A percentile compares a stretch with the other conserved stretches of the same genome.
These are phyloP conservation scores for Troides helena DNA, from an alignment of 2,888 invertebrate genomes.

Conservation along the genomic window DNA sequence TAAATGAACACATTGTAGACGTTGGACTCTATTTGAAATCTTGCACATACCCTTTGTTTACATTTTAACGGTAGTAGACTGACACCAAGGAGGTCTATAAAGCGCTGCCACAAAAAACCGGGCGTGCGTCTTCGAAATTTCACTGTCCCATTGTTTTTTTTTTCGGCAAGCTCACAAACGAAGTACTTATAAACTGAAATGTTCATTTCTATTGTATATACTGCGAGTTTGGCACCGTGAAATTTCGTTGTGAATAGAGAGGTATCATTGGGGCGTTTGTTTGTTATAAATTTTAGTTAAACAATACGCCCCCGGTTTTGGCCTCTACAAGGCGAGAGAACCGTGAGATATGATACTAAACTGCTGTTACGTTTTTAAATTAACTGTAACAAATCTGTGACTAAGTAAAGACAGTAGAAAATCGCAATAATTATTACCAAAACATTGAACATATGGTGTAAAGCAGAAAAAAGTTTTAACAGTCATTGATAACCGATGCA, in stretches of 20 bases:
- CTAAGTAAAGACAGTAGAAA: background rate
- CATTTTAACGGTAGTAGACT: slow-evolving; percentile 70
- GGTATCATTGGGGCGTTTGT: slow-evolving; percentile 65
- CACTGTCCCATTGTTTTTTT: slow-evolving; percentile 55
- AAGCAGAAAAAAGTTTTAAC: too few relatives aligned
- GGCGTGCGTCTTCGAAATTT: slow-evolving; percentile 61
- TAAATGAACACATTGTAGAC: slow-evolving; percentile 62
- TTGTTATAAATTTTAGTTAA: slow-evolving; percentile 66
- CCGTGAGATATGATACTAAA: slow-evolving; percentile 2
- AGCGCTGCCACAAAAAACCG: slow-evolving; percentile 54
- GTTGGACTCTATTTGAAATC: slow-evolving; percentile 48
- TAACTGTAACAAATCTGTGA: background rate
- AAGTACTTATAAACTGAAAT: slow-evolving; percentile 48
- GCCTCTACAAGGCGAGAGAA: slow-evolving; percentile 32
- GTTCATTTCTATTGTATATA: slow-evolving; percentile 57
- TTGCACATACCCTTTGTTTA: slow-evolving; percentile 55
- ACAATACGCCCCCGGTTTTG: slow-evolving; percentile 68
- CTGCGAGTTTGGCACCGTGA: slow-evolving; percentile 63
- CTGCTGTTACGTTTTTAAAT: background rate
- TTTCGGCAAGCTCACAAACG: slow-evolving; percentile 57
- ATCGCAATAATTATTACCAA: background rate
- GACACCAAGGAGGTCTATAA: slow-evolving; percentile 60
- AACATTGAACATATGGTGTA: background rate
- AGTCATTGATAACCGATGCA: too few relatives aligned
- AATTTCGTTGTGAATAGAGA: slow-evolving; percentile 65